Evolutionary conservation across 1,140 invertebrate species (phyloP).

Genomic region (Lordiphosa stackelbergi): DNA sequence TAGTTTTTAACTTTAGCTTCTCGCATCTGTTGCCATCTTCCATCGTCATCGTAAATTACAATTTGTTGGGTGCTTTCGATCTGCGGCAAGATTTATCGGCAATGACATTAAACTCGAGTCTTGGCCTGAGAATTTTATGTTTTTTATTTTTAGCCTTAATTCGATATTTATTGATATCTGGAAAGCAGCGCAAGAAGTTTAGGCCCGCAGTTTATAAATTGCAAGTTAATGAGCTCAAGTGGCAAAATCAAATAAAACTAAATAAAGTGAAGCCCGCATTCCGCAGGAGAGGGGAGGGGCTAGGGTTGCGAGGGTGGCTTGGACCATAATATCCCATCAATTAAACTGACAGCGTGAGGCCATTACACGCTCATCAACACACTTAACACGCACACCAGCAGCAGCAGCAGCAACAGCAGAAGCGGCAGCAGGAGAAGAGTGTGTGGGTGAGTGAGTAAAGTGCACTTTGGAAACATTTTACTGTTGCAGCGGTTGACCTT

Average conservation of each 20-base stretch:
- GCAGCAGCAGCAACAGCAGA: background rate
- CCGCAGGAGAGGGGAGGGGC: background rate
- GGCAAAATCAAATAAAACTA: conserved; percentile 50
- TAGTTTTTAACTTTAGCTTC: conserved; percentile 1
- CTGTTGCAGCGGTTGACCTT: conserved; percentile 1
- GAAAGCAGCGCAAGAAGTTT: background rate
- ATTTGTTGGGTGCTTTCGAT: conserved; percentile 30
- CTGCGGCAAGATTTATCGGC: conserved; percentile 34
- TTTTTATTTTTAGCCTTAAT: conserved; percentile 13
- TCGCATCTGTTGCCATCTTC: background rate
- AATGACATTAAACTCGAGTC: conserved; percentile 39
- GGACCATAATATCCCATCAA: conserved; percentile 45
- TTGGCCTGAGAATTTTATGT: conserved; percentile 17
- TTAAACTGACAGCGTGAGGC: conserved; percentile 52
- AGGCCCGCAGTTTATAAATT: conserved; percentile 55
- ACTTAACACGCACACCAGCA: conserved; percentile 32
- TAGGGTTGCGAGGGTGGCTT: conserved; percentile 4
- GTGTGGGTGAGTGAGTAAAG: conserved; percentile 1
- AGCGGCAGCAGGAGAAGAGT: background rate
- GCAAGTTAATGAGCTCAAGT: conserved; percentile 65
- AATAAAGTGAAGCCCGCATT: conserved; percentile 23
- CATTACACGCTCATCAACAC: conserved; percentile 66
- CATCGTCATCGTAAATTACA: conserved; percentile 27
- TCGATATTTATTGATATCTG: conserved; percentile 20
- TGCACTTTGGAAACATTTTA: conserved; percentile 4